Evolutionary conservation across 2,888 invertebrate genomes (phyloP), one percentile per base, ranked within the genome.

Genomic region (Conistra vaccinii): DNA sequence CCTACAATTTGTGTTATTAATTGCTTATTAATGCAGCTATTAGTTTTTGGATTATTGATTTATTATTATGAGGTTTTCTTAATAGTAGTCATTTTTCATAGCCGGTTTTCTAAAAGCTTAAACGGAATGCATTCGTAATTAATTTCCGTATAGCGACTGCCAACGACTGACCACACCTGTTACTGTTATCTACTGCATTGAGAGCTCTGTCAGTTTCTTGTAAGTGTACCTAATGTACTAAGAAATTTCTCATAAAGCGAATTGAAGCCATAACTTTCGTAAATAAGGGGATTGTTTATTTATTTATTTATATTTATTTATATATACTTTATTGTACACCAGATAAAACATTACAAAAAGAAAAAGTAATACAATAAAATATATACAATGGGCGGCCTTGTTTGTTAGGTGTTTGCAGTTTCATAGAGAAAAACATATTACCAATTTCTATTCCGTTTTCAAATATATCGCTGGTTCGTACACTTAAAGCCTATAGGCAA

Each of bases 31-130:
- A 78, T 65, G 10, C 42, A 63, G 23, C 32, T 32, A 45, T 53
- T 42, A 0, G 26, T 45, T 42, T 67, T 53, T n/a, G 0, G 20
- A n/a, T n/a, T 35, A 48, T 61, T 62, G 23, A 67, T 78, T 67
- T 53, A 78, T 73, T 20, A 42, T 45, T 29, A 58, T n/a, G 7
- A 62, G 29, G 17, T 57, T 63, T 51, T 35, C 5, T 45, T 78
- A 12, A 45, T 35, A 3, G 9, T 7, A 10, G 23, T n/a, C 0
- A 68, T 68, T 67, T 63, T 58, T n/a, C 26, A 42, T 7, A 57
- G 3, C 3, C 4, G 10, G 17, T 12, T 23, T 29, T 39, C 1
- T 14, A n/a, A 53, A 35, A 45, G 2, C 3, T 68, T 68, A 26
- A 20, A n/a, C 7, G 23, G 17, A 10, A 6, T 76, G 35, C n/a